Evolutionary conservation across 1,140 invertebrate genomes (phyloP), one percentile per base, ranked within the genome.

Genomic region (Sycobia sp.): DNA sequence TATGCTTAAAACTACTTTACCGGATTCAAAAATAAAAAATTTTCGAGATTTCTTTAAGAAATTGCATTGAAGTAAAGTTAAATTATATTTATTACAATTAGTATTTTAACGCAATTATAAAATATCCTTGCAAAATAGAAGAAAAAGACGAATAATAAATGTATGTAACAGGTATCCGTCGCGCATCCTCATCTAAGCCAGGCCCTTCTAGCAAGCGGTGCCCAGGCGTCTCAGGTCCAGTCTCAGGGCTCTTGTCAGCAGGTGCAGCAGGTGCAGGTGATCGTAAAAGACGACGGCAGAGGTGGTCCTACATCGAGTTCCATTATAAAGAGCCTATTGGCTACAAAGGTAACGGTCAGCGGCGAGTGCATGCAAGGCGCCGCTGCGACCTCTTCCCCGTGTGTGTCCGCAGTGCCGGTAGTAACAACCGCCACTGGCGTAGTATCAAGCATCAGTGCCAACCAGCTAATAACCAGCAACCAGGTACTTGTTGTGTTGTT

Each of bases 261-360:
- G 54, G 7, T 46, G 13, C 69, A 69, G 29, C 65, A 69, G 61
- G 65, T 76, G 58, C 77, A 78, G 69, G 74, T 81, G 67, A 70
- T 82, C 47, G 73, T 79, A 58, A 78, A 82, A 57, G 77, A 79
- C 22, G 78, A 77, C 51, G 72, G 73, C 47, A 70, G 46, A 63
- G 54, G 46, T 14, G 39, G 76, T 73, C 72, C 78, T 23, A 78
- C 79, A 25, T 80, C 80, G 53, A 86, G 86, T 70, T 91, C 90
- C 60, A 84, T 93, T 69, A 93, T 94, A 73, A 93, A 94, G 83
- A 92, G 88, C 82, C 84, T 94, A 57, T 81, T 94, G 79, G 92
- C 91, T 67, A 93, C 88, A 78, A 94, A 94, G 85, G 89, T 94
- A 84, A 89, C 85, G 66, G 72, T 80, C 76, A 78, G 77, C 77